These are phyloP conservation scores for Tamandua tetradactyla DNA, from an alignment of 2,797 vertebrate genomes.

Conservation along the genomic window DNA sequence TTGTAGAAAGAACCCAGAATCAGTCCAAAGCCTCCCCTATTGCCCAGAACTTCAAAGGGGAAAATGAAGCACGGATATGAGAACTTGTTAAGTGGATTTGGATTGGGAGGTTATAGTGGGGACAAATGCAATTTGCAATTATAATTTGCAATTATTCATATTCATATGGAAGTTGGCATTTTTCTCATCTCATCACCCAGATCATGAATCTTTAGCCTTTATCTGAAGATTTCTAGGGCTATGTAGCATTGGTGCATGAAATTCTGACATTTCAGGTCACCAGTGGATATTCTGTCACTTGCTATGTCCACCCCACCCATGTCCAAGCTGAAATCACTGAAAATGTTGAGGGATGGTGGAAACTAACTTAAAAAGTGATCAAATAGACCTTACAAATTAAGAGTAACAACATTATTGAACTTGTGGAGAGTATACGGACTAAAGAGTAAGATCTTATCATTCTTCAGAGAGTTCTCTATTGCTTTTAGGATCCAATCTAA, in stretches of 20 bases:
- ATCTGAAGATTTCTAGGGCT: not conserved
- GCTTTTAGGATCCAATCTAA: not conserved
- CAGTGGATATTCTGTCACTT: not conserved
- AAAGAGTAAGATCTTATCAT: not conserved
- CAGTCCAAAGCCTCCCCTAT: not conserved
- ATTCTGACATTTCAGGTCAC: not conserved
- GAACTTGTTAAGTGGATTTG: not conserved
- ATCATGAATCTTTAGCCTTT: conserved; percentile 37
- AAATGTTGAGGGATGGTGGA: not conserved
- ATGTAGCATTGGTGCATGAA: not conserved
- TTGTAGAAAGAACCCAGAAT: not conserved
- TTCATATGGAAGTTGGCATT: not conserved
- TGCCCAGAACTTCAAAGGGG: not conserved
- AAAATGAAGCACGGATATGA: not conserved
- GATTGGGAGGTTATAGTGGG: not conserved
- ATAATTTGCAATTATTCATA: not conserved
- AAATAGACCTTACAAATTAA: conserved; percentile 1
- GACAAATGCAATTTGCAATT: not conserved
- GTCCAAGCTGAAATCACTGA: not conserved
- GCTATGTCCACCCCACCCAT: not conserved
- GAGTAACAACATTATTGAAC: not conserved
- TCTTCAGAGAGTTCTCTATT: conserved; percentile 17
- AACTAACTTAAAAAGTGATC: not conserved
- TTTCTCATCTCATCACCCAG: conserved; percentile 1
- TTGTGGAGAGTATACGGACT: not conserved